Evolutionary conservation across 2,113 vertebrate species (phyloP).

Genomic region (Passer domesticus): DNA sequence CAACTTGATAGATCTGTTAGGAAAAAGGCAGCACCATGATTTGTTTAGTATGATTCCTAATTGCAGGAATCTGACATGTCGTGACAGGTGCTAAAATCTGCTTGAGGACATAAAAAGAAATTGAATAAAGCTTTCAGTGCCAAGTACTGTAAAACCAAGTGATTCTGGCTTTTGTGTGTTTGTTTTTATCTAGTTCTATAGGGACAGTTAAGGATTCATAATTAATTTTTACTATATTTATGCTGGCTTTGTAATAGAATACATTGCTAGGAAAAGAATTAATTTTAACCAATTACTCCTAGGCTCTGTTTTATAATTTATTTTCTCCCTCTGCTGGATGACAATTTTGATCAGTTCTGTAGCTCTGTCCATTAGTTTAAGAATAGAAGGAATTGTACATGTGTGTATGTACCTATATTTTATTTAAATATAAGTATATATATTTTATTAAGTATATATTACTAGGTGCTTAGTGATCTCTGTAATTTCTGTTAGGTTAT

Average conservation of each 20-base stretch:
- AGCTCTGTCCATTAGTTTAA: background rate
- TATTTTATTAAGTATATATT: background rate
- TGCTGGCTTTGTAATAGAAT: background rate
- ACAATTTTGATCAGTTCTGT: background rate
- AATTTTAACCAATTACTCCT: background rate
- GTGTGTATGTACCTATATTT: background rate
- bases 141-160: slow-evolving; percentile 13
- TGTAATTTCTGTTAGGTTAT: background rate
- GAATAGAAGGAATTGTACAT: background rate
- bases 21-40: background rate
- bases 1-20: slow-evolving; percentile 45
- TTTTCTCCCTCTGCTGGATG: background rate
- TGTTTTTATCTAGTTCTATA: background rate
- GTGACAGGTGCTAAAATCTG: slow-evolving; percentile 58
- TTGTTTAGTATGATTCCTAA: slow-evolving; percentile 39
- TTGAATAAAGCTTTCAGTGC: background rate
- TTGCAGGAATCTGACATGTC: slow-evolving; percentile 50
- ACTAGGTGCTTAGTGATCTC: background rate
- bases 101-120: slow-evolving; percentile 11
- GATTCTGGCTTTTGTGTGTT: background rate
- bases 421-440: background rate
- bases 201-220: background rate
- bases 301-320: background rate
- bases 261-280: background rate
- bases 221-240: background rate